Evolutionary conservation across 2,888 invertebrate genomes (phyloP), one percentile per base, ranked within the genome.

Genomic region (Bedellia somnulentella): DNA sequence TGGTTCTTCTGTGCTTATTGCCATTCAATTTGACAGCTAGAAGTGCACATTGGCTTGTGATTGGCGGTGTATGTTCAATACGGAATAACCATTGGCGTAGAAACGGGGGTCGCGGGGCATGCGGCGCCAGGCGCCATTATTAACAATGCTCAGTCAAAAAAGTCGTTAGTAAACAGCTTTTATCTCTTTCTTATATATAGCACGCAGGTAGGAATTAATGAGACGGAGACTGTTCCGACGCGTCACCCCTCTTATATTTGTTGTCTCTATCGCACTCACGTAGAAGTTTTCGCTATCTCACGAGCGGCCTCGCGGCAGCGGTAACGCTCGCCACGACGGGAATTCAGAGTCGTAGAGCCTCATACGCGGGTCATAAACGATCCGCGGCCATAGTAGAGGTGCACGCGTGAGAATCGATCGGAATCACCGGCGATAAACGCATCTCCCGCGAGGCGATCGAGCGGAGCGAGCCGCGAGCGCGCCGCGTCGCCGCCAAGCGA

Each of bases 311-410:
- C 67, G 68, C 70, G 67, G 73, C 66, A 63, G 71, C 75, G 67
- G 73, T 64, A 67, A 66, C 64, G 66, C 62, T 68, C 71, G 68
- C 71, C 68, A 71, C 79, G 59, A 79, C 83, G 82, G 82, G 85
- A 83, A 84, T 85, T 84, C 85, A 82, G 85, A 85, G 85, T 85
- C 83, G 85, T 85, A 85, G 85, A 85, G 84, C 82, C 84, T 85
- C 85, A 85, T 85, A 85, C 85, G 85, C 85, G 85, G 85, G 84
- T 83, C 85, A 85, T 85, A 85, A 85, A 85, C 85, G 85, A 85
- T 85, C 84, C 85, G 85, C 84, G 85, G 84, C 75, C 75, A 75
- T 75, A 75, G 66, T 75, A 70, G 73, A 73, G 73, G 75, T 73
- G 73, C 75, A 75, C 75, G 73, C 73, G 75, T 71, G 75, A 70